phyloP scores from a whole-genome alignment of 2,113 vertebrate genomes.

The Oryzias curvinotus region DNA sequence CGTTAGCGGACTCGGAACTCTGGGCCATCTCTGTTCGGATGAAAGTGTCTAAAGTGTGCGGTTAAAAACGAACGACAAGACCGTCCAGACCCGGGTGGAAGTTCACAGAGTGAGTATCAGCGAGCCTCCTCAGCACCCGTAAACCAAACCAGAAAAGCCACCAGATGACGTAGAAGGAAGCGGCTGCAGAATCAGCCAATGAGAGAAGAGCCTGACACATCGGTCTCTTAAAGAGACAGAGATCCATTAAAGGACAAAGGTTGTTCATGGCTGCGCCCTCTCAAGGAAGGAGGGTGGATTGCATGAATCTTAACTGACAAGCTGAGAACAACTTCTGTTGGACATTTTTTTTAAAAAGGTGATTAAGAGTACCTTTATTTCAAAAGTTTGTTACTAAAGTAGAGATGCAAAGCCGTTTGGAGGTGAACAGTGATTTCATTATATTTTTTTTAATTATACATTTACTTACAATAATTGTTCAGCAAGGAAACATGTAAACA shows the following conservation, averaged over 20 bases:
- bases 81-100: not conserved
- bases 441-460: too few species aligned
- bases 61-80: not conserved
- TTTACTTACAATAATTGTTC: too few species aligned
- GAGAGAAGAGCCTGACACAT: not conserved
- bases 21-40: constrained; percentile 57
- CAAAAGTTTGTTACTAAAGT: too few species aligned
- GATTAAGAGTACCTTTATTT: too few species aligned
- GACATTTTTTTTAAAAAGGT: too few species aligned
- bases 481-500: too few species aligned
- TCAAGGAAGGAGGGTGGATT: not conserved
- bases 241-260: not conserved
- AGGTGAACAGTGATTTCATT: too few species aligned
- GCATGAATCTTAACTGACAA: not conserved
- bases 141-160: constrained; percentile 21
- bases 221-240: too few species aligned
- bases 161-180: constrained; percentile 44
- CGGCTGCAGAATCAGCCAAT: constrained; percentile 57
- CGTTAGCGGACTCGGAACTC: constrained; percentile 5
- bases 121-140: constrained; percentile 28
- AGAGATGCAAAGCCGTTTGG: too few species aligned
- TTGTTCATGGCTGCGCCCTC: constrained; percentile 22
- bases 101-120: not conserved
- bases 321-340: too few species aligned
- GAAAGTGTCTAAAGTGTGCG: not conserved